Evolutionary conservation across 2,888 invertebrate genomes (phyloP).

Genomic region (Drosophila gaucha): DNA sequence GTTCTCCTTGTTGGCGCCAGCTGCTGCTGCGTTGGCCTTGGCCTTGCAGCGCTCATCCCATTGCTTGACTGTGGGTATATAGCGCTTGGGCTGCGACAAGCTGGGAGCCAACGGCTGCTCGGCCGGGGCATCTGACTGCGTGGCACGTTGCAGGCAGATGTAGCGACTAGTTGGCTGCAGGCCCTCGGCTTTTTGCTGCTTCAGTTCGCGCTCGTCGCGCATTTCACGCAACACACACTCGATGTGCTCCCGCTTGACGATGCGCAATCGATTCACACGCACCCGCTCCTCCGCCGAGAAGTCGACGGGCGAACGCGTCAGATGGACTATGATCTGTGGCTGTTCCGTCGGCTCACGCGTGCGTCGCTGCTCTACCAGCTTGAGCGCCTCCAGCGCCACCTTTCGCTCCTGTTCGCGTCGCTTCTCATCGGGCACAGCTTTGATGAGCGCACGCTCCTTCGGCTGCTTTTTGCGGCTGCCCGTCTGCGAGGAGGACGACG

Average conservation of each 20-base stretch:
- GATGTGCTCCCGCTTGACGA: slow-evolving; percentile 54
- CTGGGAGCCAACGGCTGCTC: not conserved
- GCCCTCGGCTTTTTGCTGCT: not conserved
- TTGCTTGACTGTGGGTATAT: slow-evolving; percentile 63
- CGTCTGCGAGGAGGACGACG: no score
- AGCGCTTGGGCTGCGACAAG: slow-evolving; percentile 25
- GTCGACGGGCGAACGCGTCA: slow-evolving; percentile 49
- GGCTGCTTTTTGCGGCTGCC: not conserved
- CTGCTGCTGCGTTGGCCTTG: slow-evolving; percentile 18
- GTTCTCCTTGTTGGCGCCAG: slow-evolving; percentile 43
- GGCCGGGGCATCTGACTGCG: not conserved
- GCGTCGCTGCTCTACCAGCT: slow-evolving; percentile 65
- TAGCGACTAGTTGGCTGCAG: slow-evolving; percentile 23
- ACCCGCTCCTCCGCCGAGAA: slow-evolving; percentile 47
- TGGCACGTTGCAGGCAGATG: slow-evolving; percentile 30
- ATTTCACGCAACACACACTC: slow-evolving; percentile 62
- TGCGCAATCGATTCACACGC: slow-evolving; percentile 55
- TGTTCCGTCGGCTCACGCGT: slow-evolving; percentile 30
- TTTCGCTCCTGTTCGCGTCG: slow-evolving; percentile 53
- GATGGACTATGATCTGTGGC: slow-evolving; percentile 34
- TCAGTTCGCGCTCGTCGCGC: slow-evolving; percentile 32
- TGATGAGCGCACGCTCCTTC: not conserved
- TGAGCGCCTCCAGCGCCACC: slow-evolving; percentile 64
- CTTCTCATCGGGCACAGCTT: slow-evolving; percentile 36
- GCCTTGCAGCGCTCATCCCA: slow-evolving; percentile 65